phyloP scores from a whole-genome alignment of 2,113 vertebrate species.

The Herpailurus yagouaroundi region DNA sequence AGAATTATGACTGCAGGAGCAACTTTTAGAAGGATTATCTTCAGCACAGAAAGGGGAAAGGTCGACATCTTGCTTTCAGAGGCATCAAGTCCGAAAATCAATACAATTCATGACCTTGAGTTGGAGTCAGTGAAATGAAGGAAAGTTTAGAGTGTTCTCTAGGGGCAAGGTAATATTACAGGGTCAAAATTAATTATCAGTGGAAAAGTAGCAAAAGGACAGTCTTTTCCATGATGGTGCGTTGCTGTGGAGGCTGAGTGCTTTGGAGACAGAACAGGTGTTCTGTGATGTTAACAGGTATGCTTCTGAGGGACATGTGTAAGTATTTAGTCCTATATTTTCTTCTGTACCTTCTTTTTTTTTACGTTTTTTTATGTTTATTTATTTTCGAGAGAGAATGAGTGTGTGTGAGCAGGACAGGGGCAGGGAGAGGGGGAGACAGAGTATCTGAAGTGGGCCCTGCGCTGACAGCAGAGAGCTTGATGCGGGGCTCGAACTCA shows the following conservation, averaged over 20 bases:
- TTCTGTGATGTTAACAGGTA: not conserved
- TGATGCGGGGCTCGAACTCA: not conserved
- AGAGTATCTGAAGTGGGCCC: not conserved
- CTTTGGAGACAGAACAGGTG: not conserved
- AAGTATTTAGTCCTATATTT: not conserved
- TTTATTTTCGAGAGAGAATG: not conserved
- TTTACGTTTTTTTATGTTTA: not conserved
- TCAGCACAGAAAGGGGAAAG: not conserved
- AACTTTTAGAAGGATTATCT: not conserved
- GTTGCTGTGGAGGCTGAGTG: not conserved
- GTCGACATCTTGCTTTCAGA: not conserved
- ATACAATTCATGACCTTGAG: not conserved
- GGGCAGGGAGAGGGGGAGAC: not conserved
- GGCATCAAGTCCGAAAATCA: not conserved
- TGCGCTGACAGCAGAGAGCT: not conserved
- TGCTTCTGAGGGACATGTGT: not conserved
- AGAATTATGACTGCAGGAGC: not conserved
- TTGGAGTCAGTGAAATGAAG: not conserved
- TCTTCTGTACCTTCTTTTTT: not conserved
- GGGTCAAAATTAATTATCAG: not conserved
- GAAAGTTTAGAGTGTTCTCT: not conserved
- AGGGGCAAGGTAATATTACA: not conserved
- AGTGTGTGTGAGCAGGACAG: not conserved
- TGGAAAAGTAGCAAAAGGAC: not conserved
- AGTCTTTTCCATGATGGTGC: not conserved